Conservation (phyloP, 2,797 vertebrate species). For the Odontamblyopus lacepedii region DNA sequence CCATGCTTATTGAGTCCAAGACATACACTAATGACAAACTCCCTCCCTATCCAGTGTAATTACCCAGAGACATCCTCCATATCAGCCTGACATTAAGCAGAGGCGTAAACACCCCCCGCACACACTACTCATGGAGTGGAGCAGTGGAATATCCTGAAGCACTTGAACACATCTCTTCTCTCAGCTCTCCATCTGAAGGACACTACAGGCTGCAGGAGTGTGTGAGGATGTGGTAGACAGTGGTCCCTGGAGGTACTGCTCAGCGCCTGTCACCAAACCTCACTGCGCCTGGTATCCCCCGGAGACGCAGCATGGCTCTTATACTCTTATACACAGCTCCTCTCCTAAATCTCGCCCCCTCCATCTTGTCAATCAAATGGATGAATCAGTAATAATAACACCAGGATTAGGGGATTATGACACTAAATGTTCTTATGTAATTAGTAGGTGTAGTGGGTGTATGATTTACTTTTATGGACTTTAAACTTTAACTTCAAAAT, state of each 20-base stretch:
- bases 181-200: constrained; percentile 68
- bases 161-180: constrained; percentile 42
- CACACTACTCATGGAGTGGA: constrained; percentile 26
- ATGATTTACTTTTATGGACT: too few relatives aligned
- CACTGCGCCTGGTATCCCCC: constrained; percentile 41
- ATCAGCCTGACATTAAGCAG: constrained; percentile 22
- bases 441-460: neutral
- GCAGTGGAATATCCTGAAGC: constrained; percentile 35
- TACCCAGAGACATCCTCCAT: constrained; percentile 24
- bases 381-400: constrained; percentile 26
- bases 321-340: constrained; percentile 21
- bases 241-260: constrained; percentile 58
- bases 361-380: constrained; percentile 47
- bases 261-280: constrained; percentile 63
- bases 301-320: constrained; percentile 31
- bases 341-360: constrained; percentile 31
- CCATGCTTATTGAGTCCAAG: neutral
- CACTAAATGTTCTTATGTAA: constrained; percentile 5
- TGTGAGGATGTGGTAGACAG: constrained; percentile 72
- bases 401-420: constrained; percentile 16
- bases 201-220: constrained; percentile 60
- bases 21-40: neutral
- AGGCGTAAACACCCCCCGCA: constrained; percentile 25
- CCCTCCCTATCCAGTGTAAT: constrained; percentile 16
- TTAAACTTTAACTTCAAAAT: too few relatives aligned